Percentiles rank a stretch among this genome's conserved stretches.
Conservation (phyloP, 2,113 vertebrate genomes). For the Syngnathus floridae region DNA sequence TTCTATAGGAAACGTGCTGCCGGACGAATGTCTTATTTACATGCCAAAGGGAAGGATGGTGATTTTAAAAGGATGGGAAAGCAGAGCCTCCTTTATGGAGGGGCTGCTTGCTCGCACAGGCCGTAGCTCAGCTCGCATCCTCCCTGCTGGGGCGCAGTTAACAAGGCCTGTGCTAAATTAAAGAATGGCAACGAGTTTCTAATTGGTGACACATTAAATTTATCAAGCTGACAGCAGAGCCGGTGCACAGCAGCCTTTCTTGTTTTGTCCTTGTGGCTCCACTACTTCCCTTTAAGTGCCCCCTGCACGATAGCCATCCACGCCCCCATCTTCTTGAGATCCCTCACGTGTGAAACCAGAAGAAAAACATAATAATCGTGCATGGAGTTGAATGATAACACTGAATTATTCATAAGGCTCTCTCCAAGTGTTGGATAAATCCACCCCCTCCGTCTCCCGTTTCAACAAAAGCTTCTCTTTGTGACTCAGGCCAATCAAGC, state of each 20-base stretch:
- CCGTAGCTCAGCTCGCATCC: constrained; percentile 62
- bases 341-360: constrained; percentile 75
- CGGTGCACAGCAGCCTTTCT: constrained; percentile 71
- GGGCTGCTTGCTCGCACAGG: constrained; percentile 76
- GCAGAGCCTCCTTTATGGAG: constrained; percentile 70
- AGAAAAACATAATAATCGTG: constrained; percentile 77
- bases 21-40: constrained; percentile 91
- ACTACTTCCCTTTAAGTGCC: constrained; percentile 76
- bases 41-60: constrained; percentile 78
- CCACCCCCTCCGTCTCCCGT: constrained; percentile 23
- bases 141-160: constrained; percentile 80
- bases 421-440: constrained; percentile 77
- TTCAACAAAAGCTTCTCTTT: constrained; percentile 73
- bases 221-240: constrained; percentile 86
- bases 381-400: constrained; percentile 81
- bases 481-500: constrained; percentile 61
- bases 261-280: constrained; percentile 77
- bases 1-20: constrained; percentile 77
- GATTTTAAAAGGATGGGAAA: constrained; percentile 80
- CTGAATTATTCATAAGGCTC: constrained; percentile 90
- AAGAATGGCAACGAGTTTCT: constrained; percentile 88
- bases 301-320: constrained; percentile 61
- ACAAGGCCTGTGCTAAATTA: constrained; percentile 81
- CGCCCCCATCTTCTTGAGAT: constrained; percentile 57
- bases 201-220: constrained; percentile 97